phyloP scores from a whole-genome alignment of 2,113 vertebrate genomes.

The Scomber colias region DNA sequence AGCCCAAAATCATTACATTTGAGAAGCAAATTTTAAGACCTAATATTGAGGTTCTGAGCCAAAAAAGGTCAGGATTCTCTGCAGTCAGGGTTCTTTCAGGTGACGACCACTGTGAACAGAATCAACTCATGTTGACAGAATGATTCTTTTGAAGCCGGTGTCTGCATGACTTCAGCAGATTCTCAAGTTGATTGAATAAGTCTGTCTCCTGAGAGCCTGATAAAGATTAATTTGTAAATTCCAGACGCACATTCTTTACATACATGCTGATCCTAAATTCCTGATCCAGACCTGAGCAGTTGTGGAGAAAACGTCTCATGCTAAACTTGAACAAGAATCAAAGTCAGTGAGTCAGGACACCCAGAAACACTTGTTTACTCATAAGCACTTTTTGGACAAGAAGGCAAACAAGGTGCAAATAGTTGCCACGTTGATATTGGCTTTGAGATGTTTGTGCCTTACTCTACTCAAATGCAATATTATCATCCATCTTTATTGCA shows the following conservation, averaged over 20 bases:
- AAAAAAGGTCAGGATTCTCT: too few species aligned
- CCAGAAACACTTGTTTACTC: neutral
- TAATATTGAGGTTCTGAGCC: too few species aligned
- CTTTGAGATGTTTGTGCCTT: neutral
- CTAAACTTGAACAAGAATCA: slow-evolving; percentile 42
- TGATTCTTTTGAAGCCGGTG: neutral
- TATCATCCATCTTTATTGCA: neutral
- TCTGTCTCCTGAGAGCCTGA: neutral
- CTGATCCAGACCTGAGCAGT: slow-evolving; percentile 11
- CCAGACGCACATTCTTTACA: slow-evolving; percentile 18
- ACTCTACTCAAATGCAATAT: neutral
- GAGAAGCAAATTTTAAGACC: too few species aligned
- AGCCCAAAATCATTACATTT: too few species aligned
- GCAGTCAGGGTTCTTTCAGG: neutral
- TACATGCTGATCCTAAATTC: slow-evolving; percentile 12
- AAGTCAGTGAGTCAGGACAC: slow-evolving; percentile 33
- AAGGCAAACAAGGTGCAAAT: slow-evolving; percentile 23
- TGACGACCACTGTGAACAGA: neutral
- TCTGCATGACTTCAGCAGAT: neutral
- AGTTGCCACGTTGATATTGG: slow-evolving; percentile 27
- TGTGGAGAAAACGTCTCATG: slow-evolving; percentile 38
- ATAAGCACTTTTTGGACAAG: slow-evolving; percentile 8
- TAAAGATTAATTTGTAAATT: neutral
- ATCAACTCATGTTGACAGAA: neutral
- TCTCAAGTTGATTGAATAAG: slow-evolving; percentile 12